These are phyloP conservation scores for Halisarca cf. caerulea DNA, from an alignment of 37 sponge, comb jelly and placozoan genomes.

Conservation along the genomic window DNA sequence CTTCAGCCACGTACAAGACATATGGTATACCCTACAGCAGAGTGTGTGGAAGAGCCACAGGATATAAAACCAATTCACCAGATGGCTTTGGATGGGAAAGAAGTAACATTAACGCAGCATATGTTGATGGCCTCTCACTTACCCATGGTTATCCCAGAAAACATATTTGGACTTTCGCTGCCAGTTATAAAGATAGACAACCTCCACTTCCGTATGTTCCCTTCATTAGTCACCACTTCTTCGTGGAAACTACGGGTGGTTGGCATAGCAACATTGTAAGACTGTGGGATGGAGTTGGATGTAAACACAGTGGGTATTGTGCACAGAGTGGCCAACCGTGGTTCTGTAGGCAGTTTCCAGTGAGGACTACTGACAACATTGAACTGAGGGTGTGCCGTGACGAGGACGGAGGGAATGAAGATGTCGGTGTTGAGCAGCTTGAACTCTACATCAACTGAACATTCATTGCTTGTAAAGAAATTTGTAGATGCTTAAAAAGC, in stretches of 20 bases:
- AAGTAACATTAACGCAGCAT: neutral
- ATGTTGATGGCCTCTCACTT: neutral
- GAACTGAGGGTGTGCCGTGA: constrained; percentile 26
- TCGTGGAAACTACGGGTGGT: neutral
- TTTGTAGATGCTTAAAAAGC: too few species aligned
- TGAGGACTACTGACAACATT: constrained; percentile 4
- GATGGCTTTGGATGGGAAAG: neutral
- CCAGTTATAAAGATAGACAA: neutral
- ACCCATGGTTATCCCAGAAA: neutral
- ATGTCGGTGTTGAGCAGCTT: neutral
- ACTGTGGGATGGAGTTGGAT: neutral
- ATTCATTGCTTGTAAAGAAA: too few species aligned
- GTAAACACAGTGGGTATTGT: neutral
- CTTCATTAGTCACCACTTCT: neutral
- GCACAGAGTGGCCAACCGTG: constrained; percentile 7
- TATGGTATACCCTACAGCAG: constrained; percentile 14
- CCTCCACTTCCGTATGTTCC: neutral
- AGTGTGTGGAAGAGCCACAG: constrained; percentile 9
- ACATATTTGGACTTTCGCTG: neutral
- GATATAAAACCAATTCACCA: neutral
- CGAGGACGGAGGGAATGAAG: constrained; percentile 3
- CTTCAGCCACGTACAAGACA: neutral
- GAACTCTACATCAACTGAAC: neutral
- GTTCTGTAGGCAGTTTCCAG: constrained; percentile 22
- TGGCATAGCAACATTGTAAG: too few species aligned